phyloP scores from a whole-genome alignment of 2,888 invertebrate species.

The Druceiella hillmani region DNA sequence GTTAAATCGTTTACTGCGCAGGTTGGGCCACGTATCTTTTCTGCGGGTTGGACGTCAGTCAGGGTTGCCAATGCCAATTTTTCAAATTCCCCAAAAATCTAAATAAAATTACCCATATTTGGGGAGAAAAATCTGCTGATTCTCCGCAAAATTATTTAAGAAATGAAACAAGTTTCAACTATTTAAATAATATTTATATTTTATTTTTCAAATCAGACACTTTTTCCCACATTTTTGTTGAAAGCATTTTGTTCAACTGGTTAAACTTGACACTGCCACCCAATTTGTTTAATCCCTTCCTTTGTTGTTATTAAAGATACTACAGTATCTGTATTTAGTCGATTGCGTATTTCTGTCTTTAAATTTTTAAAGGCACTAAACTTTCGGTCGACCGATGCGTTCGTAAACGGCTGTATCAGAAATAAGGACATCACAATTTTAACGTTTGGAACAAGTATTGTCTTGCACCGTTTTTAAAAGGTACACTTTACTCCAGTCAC shows the following conservation, averaged over 20 bases:
- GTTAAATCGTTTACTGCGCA: too few species aligned
- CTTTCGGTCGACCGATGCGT: slow-evolving; percentile 7
- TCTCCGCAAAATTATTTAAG: too few species aligned
- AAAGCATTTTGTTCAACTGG: slow-evolving; percentile 6
- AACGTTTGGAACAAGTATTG: too few species aligned
- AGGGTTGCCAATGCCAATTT: too few species aligned
- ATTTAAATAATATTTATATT: slow-evolving; percentile 5
- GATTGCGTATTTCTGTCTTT: slow-evolving; percentile 9
- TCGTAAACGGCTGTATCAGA: slow-evolving; percentile 6
- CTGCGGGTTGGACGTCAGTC: too few species aligned
- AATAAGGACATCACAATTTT: slow-evolving; percentile 9
- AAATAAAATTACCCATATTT: slow-evolving; percentile 7
- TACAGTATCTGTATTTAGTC: slow-evolving; percentile 11
- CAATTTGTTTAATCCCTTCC: slow-evolving; percentile 7
- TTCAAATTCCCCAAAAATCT: slow-evolving; percentile 6
- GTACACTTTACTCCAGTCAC: too few species aligned
- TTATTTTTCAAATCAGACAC: slow-evolving; percentile 1
- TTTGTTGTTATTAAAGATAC: slow-evolving; percentile 9
- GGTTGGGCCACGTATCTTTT: too few species aligned
- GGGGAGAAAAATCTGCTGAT: slow-evolving; percentile 8
- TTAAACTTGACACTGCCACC: slow-evolving; percentile 10
- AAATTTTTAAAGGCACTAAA: slow-evolving; percentile 10
- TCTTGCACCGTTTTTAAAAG: too few species aligned
- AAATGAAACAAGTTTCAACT: slow-evolving; percentile 3
- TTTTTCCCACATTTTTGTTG: slow-evolving; percentile 7